Evolutionary conservation across 2,113 vertebrate genomes (phyloP), one percentile per base, ranked within the genome.

Genomic region (Ranitomeya variabilis): DNA sequence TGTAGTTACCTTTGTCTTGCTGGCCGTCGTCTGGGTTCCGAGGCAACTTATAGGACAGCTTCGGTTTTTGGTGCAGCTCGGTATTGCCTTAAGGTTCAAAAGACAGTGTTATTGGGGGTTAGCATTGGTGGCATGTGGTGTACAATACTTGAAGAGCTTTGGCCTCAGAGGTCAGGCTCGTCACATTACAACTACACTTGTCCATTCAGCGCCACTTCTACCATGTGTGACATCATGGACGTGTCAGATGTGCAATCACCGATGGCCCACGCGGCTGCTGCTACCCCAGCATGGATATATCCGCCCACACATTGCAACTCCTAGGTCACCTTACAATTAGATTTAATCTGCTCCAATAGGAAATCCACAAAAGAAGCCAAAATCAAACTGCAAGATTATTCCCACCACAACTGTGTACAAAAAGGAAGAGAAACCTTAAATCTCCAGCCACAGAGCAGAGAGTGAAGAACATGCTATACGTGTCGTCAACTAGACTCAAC

Each of bases 1-100:
- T 95, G 93, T 94, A 94, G 94, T 99, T 99, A 99, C 98, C 98
- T 99, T 99, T 99, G 95, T 99, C 98, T 94, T 99, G 98, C 94
- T 98, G 97, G 96, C 97, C 98, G 94, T 99, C 98, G 92, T 99
- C 98, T 96, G 99, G 97, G 83, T 97, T 97, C 92, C 98, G 97
- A 96, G 97, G 98, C 97, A 99, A 98, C 98, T 99, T 99, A 97
- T 98, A 99, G 94, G 98, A 97, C 96, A 99, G 98, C 98, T 99
- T 99, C 97, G 97, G 98, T 98, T 98, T 99, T 98, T 98, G 97
- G 97, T 97, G 97, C 94, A 97, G 97, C 94, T 99, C 98, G 95
- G 97, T 99, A 97, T 97, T 98, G 94, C 97, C 98, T 99, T 97
- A 96, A 98, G 98, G 96, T 99, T 98, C 98, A 97, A 98, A 97